Conservation (phyloP, 1,140 invertebrate species). For the Babylonia areolata region DNA sequence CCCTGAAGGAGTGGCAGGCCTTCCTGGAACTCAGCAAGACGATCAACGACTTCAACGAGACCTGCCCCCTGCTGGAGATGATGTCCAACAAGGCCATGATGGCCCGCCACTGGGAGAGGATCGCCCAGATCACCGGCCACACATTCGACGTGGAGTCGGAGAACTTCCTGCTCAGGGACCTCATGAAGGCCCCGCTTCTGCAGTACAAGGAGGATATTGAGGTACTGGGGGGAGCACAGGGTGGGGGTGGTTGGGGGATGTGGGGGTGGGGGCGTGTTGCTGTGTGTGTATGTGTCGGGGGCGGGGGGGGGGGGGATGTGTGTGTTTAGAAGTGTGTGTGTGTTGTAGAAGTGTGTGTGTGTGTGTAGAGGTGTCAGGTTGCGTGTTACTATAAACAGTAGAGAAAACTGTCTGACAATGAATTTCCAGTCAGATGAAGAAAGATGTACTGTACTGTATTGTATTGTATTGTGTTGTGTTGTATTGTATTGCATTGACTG, state of each 20-base stretch:
- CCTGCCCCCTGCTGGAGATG: constrained; percentile 94
- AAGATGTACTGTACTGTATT: too few species aligned
- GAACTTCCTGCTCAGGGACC: constrained; percentile 95
- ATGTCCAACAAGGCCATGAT: constrained; percentile 99
- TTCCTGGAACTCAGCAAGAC: constrained; percentile 97
- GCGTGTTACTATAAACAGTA: too few species aligned
- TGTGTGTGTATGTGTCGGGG: too few species aligned
- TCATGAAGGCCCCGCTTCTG: constrained; percentile 94
- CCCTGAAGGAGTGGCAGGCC: constrained; percentile 97
- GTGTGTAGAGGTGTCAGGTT: too few species aligned
- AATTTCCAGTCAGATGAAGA: too few species aligned
- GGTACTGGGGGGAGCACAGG: constrained; percentile 73
- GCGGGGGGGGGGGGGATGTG: too few species aligned
- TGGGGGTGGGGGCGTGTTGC: too few species aligned
- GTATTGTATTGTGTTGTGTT: too few species aligned
- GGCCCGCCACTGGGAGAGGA: constrained; percentile 95
- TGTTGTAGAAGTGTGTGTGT: too few species aligned
- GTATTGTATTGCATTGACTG: too few species aligned
- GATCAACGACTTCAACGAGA: constrained; percentile 98
- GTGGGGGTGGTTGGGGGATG: background rate
- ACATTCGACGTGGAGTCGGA: constrained; percentile 95
- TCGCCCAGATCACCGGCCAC: constrained; percentile 93
- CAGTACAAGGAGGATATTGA: constrained; percentile 98
- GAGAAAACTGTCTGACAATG: too few species aligned
- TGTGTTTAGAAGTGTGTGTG: too few species aligned